phyloP scores from a whole-genome alignment of 2,113 vertebrate species.

The Callipepla californica region DNA sequence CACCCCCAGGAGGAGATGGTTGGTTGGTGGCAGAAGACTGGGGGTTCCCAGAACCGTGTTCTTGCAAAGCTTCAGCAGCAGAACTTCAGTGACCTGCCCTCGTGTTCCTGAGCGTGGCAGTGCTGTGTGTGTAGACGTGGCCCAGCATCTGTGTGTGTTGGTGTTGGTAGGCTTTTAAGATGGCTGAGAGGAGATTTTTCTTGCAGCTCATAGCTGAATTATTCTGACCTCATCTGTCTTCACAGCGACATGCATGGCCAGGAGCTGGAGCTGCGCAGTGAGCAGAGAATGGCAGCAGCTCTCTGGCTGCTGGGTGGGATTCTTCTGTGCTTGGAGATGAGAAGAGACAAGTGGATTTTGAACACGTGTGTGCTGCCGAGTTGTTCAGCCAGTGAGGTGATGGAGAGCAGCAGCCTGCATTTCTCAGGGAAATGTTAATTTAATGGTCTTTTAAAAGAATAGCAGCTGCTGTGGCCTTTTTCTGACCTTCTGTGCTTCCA shows the following conservation, averaged over 20 bases:
- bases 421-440: background rate
- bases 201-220: background rate
- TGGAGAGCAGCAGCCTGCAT: background rate
- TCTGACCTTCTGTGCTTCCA: background rate
- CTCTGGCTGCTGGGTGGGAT: accelerated
- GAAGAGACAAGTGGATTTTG: background rate
- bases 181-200: background rate
- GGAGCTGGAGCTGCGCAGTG: accelerated
- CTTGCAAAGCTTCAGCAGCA: background rate
- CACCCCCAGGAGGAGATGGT: background rate
- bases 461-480: background rate
- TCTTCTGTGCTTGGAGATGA: accelerated
- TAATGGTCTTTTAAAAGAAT: background rate
- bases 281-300: background rate
- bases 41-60: background rate
- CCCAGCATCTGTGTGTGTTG: accelerated
- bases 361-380: no score
- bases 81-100: background rate
- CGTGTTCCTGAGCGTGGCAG: accelerated
- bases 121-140: background rate
- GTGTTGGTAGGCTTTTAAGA: background rate
- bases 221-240: background rate
- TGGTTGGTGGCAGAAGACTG: background rate
- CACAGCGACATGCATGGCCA: background rate
- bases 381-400: no score